Evolutionary conservation across 2,888 invertebrate species (phyloP).

Genomic region (Axea sp.): DNA sequence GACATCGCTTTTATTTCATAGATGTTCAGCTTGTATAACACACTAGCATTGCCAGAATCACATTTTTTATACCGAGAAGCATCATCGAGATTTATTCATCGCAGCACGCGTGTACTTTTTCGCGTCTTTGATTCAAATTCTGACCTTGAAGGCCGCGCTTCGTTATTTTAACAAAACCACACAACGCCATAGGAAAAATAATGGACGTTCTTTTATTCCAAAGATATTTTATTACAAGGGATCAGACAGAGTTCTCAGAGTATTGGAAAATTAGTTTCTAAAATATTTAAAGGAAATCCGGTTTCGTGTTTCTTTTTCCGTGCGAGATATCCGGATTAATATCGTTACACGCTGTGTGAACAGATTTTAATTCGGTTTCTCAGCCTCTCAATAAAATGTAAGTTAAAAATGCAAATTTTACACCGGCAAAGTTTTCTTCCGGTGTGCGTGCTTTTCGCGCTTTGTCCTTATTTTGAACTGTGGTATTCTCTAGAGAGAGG

Average conservation of each 20-base stretch:
- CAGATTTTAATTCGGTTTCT: no score
- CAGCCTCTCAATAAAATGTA: no score
- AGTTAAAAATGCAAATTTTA: no score
- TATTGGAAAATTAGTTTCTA: slow-evolving; percentile 20
- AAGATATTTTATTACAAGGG: slow-evolving; percentile 19
- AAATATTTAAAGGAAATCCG: slow-evolving; percentile 35
- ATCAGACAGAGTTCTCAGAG: slow-evolving; percentile 26
- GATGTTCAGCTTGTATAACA: slow-evolving; percentile 53
- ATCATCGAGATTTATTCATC: slow-evolving; percentile 46
- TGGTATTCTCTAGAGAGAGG: slow-evolving; percentile 75
- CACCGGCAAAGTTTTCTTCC: no score
- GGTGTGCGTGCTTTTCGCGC: slow-evolving; percentile 21
- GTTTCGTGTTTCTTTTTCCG: no score
- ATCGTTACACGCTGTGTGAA: no score
- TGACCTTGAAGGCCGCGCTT: slow-evolving; percentile 27
- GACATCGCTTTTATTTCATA: slow-evolving; percentile 53
- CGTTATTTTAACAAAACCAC: slow-evolving; percentile 39
- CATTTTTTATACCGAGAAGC: slow-evolving; percentile 48
- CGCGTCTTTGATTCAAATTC: slow-evolving; percentile 23
- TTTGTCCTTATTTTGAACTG: slow-evolving; percentile 35
- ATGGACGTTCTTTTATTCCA: slow-evolving; percentile 15
- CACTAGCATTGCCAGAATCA: slow-evolving; percentile 35
- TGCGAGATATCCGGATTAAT: no score
- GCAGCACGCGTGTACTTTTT: slow-evolving; percentile 46
- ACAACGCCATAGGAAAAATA: slow-evolving; percentile 32